Evolutionary conservation across 2,888 invertebrate species (phyloP).

Genomic region (Agrotis puta): DNA sequence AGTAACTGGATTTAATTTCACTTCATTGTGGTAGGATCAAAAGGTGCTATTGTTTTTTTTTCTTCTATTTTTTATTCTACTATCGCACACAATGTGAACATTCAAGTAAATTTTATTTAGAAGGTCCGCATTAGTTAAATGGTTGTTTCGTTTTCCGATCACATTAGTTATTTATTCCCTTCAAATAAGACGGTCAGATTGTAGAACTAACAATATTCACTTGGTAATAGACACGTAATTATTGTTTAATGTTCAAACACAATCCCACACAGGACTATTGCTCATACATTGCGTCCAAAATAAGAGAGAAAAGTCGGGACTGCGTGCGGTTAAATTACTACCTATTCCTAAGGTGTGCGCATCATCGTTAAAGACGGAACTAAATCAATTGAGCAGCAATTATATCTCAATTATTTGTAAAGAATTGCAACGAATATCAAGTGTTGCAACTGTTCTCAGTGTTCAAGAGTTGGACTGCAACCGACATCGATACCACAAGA

Average conservation of each 20-base stretch:
- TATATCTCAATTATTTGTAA: slow-evolving; percentile 63
- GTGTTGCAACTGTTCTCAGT: slow-evolving; percentile 66
- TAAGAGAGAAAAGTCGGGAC: not conserved
- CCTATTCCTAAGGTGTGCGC: slow-evolving; percentile 9
- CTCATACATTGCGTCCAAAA: not conserved
- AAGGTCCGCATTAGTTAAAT: slow-evolving; percentile 16
- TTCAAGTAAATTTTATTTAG: slow-evolving; percentile 27
- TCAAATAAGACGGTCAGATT: slow-evolving; percentile 27
- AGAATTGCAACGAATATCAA: slow-evolving; percentile 65
- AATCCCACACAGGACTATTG: not conserved
- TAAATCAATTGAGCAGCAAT: slow-evolving; percentile 49
- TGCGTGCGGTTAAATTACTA: not conserved
- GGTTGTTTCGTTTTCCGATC: slow-evolving; percentile 9
- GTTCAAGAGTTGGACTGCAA: slow-evolving; percentile 55
- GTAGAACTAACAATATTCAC: slow-evolving; percentile 8
- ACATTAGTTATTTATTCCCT: slow-evolving; percentile 14
- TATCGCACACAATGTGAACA: slow-evolving; percentile 34
- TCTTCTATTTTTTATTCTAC: slow-evolving; percentile 30
- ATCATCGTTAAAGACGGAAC: slow-evolving; percentile 21
- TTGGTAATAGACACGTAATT: slow-evolving; percentile 7
- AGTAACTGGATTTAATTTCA: slow-evolving; percentile 42
- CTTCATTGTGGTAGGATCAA: slow-evolving; percentile 48
- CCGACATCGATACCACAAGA: slow-evolving; percentile 58
- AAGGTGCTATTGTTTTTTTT: slow-evolving; percentile 46
- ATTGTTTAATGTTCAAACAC: not conserved